A percentile compares a stretch with the other conserved stretches of the same genome.
phyloP scores from a whole-genome alignment of 2,797 vertebrate species.

The Chiroxiphia lanceolata region DNA sequence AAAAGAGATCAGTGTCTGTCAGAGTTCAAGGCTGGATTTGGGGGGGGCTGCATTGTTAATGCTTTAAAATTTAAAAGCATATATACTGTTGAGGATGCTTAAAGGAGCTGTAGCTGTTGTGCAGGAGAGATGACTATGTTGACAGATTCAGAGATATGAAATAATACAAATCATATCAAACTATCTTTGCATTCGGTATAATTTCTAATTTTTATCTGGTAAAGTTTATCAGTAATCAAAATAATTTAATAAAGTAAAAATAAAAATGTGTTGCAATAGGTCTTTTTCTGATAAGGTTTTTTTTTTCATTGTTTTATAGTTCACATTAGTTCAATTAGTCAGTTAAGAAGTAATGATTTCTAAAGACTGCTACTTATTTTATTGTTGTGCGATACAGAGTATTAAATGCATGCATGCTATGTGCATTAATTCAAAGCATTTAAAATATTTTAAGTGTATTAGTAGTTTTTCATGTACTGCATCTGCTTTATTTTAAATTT shows the following conservation, averaged over 20 bases:
- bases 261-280: background rate
- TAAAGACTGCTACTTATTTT: slow-evolving; percentile 29
- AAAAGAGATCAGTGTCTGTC: slow-evolving; percentile 18
- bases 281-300: background rate
- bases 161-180: background rate
- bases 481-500: background rate
- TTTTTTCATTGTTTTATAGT: slow-evolving; percentile 5
- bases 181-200: background rate
- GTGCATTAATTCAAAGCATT: background rate
- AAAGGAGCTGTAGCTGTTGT: slow-evolving; percentile 32
- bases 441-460: background rate
- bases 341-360: slow-evolving; percentile 8
- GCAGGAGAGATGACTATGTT: background rate
- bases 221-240: slow-evolving; percentile 13
- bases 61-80: slow-evolving; percentile 12
- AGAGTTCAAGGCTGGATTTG: slow-evolving; percentile 29
- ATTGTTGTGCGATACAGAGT: background rate
- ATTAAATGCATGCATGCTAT: slow-evolving; percentile 3
- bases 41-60: slow-evolving; percentile 29
- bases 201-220: background rate
- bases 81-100: slow-evolving; percentile 8
- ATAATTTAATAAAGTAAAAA: background rate
- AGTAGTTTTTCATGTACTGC: background rate
- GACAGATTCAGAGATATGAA: background rate
- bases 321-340: background rate